Conservation (phyloP, 2,113 vertebrate species). For the Garra rufa region DNA sequence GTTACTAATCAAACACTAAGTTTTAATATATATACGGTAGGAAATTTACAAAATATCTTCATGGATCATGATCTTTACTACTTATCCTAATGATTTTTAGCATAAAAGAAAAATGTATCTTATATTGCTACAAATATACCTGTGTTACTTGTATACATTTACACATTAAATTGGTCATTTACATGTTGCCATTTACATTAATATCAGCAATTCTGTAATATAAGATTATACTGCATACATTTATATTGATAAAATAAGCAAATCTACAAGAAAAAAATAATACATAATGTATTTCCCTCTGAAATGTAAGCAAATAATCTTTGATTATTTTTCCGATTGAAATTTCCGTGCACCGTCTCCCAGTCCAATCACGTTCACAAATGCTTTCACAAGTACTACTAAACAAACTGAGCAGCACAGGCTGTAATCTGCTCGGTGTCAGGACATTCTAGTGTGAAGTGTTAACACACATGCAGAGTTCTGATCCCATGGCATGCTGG, state of each 20-base stretch:
- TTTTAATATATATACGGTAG: too few relatives aligned
- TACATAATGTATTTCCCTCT: background rate
- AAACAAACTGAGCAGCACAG: slow-evolving; percentile 11
- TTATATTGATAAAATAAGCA: background rate
- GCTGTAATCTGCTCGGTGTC: slow-evolving; percentile 44
- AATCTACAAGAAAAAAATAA: background rate
- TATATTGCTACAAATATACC: too few relatives aligned
- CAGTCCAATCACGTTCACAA: background rate
- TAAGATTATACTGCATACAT: background rate
- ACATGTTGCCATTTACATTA: too few relatives aligned
- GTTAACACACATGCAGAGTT: slow-evolving; percentile 38
- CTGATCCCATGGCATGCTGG: slow-evolving; percentile 19
- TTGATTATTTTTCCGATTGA: background rate
- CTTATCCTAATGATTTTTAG: too few relatives aligned
- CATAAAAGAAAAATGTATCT: too few relatives aligned
- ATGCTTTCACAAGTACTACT: slow-evolving; percentile 41
- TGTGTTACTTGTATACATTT: too few relatives aligned
- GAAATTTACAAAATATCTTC: too few relatives aligned
- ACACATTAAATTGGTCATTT: too few relatives aligned
- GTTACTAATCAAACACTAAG: too few relatives aligned
- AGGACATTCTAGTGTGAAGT: slow-evolving; percentile 39
- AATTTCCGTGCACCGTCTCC: background rate
- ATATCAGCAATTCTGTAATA: background rate
- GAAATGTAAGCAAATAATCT: background rate
- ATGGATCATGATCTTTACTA: too few relatives aligned